These are phyloP conservation scores for Atlantisia rogersi DNA, from an alignment of 2,113 vertebrate genomes.

Conservation along the genomic window DNA sequence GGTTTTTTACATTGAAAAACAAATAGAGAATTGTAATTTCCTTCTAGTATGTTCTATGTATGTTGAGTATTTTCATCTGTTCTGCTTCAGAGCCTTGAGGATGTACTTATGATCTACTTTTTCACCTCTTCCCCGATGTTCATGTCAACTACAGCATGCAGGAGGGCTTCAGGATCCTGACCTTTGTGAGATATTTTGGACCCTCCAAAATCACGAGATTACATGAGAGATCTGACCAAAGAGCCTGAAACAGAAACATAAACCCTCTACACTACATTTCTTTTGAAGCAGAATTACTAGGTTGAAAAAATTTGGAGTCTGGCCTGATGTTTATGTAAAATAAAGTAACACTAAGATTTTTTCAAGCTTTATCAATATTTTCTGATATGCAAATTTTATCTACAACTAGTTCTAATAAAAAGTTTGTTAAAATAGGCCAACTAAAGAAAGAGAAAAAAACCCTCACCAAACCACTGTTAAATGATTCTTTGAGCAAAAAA, in stretches of 20 bases:
- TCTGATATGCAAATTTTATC: background rate
- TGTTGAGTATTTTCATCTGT: background rate
- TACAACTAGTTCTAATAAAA: background rate
- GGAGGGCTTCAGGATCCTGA: background rate
- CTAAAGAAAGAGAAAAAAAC: background rate
- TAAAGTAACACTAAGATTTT: background rate
- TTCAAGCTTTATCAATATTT: background rate
- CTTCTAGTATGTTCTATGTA: background rate
- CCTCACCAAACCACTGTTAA: background rate
- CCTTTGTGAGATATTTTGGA: background rate
- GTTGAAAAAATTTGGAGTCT: background rate
- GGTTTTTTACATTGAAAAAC: background rate
- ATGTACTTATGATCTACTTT: background rate
- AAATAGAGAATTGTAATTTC: background rate
- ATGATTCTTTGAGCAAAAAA: background rate
- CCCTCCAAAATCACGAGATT: background rate
- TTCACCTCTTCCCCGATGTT: accelerated
- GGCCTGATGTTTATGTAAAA: background rate
- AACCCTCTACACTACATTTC: background rate
- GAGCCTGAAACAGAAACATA: no score
- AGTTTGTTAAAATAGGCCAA: background rate
- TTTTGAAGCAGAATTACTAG: background rate
- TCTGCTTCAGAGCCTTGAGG: background rate
- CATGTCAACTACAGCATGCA: background rate
- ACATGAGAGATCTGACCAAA: background rate